Evolutionary conservation across 2,797 vertebrate genomes (phyloP), one percentile per base, ranked within the genome.

Genomic region (Triplophysa yarkandensis): DNA sequence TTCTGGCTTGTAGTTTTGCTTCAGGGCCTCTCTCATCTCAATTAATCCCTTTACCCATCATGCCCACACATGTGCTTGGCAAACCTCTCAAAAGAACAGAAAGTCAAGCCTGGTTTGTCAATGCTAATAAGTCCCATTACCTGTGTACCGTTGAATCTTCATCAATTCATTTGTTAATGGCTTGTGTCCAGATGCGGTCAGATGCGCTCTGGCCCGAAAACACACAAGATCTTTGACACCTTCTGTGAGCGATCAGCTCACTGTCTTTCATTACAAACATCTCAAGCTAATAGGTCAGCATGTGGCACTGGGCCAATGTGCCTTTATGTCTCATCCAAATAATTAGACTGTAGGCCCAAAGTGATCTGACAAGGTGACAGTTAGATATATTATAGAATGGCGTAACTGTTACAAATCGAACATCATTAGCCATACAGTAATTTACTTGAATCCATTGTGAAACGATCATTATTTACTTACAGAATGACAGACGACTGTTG

Each of bases 1-100:
- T 92, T 91, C 87, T 92, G 91, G 89, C 91, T 91, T 87, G 88
- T 90, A 85, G 84, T 88, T 91, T 85, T 80, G 82, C 78, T 84
- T 78, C 85, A 84, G 83, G 86, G 86, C 86, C 78, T 84, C 82
- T 71, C 44, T 62, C 77, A 71, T 77, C 79, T 81, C 77, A 64
- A 44, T 60, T 81, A 81, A 77, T 71, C 83, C 77, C 30, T 41
- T 28, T 36, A 50, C 71, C 60, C 65, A 86, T 82, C 77, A 65
- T 88, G 84, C 83, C 55, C 52, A 61, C 80, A 81, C 83, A 87
- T 88, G 87, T 88, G 85, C 76, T 34, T 43, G 17, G 34, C 16
- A 23, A 71, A 41, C 72, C 28, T 48, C 1, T 30, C 27, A 52
- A n/a, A 19, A 52, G 27, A 72, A 36, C 58, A 60, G 68, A 71